Evolutionary conservation across 2,888 invertebrate genomes (phyloP), one percentile per base, ranked within the genome.

Genomic region (Pheosia tremula): DNA sequence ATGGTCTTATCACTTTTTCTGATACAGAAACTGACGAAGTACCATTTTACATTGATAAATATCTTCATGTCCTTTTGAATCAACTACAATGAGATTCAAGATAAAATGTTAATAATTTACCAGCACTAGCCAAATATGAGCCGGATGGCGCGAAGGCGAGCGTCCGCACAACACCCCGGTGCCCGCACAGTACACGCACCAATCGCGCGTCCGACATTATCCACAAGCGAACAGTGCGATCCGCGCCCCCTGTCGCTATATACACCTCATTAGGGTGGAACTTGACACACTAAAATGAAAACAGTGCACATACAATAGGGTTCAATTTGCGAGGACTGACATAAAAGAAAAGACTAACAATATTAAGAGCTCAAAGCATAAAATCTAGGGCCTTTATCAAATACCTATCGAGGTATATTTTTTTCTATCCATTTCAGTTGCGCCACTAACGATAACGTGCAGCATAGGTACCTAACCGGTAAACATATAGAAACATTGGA

Each of bases 231-330:
- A 98, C 96, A 50, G 97, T 97, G 83, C 96, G 96, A 92, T 99
- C 99, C n/a, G 96, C 95, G 3, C 98, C 97, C 9, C 98, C 98
- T 0, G 98, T 97, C 49, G 98, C 98, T 72, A 98, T 83, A 85
- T 99, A 98, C 75, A 96, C 95, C 72, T 97, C 96, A 88, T 98
- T 99, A 0, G 98, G 98, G 91, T 99, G 99, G 91, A 99, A 98
- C 79, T 96, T 96, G n/a, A 97, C 95, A 82, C 96, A 95, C 97
- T 97, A 84, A 54, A 86, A 72, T 59, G 58, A 36, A 67, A 41
- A 61, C 0, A 43, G 37, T 52, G 45, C 9, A 54, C 11, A 11
- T 39, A 39, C 5, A 39, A 7, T 39, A 39, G 7, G 7, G 39
- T 39, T 3, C 5, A 39, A 1, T 7, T 6, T 39, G 7, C 7